Evolutionary conservation across 2,888 invertebrate species (phyloP), one percentile per base, ranked within the genome.

Genomic region (Aphodius sticticus): DNA sequence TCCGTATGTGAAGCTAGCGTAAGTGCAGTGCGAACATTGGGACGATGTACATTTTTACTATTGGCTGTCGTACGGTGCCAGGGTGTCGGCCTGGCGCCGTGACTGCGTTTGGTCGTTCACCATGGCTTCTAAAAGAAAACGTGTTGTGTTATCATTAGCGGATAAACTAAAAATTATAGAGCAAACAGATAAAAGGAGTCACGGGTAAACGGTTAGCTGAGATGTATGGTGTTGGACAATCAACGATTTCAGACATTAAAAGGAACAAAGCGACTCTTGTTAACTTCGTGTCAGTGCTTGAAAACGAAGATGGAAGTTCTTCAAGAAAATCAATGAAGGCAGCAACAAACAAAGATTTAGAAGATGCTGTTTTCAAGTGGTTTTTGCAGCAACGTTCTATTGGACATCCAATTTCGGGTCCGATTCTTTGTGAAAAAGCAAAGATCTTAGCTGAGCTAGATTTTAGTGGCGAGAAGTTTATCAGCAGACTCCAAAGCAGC

Each of bases 311-410:
- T 81, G 84, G 84, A 78, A 82, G 82, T 80, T 83, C 82, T 78
- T 82, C 77, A 75, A 81, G 83, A 79, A 85, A 84, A 84, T 76
- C 80, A 79, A 83, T 84, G 82, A 83, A 84, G 81, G 81, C 77
- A 81, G 82, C 83, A 82, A 81, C 77, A 76, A 80, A 84, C 79
- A 80, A 85, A 84, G 70, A 84, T 78, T 82, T 86, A 80, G 85
- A 86, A 81, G 83, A 84, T 79, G 84, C 83, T 70, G 83, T 86
- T 75, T 85, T 82, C 76, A 84, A 81, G 77, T 85, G 85, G 85
- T 84, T 84, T 81, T 79, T 82, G 77, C 84, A 84, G 74, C 83
- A 82, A 53, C 81, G 84, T 36, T 80, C 82, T 38, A 53, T 83
- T 53, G 80, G 84, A 80, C 83, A 84, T 78, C 82, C 83, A 26